These are phyloP conservation scores for Acholoe squamosa DNA, from an alignment of 2,888 invertebrate species.

Conservation along the genomic window DNA sequence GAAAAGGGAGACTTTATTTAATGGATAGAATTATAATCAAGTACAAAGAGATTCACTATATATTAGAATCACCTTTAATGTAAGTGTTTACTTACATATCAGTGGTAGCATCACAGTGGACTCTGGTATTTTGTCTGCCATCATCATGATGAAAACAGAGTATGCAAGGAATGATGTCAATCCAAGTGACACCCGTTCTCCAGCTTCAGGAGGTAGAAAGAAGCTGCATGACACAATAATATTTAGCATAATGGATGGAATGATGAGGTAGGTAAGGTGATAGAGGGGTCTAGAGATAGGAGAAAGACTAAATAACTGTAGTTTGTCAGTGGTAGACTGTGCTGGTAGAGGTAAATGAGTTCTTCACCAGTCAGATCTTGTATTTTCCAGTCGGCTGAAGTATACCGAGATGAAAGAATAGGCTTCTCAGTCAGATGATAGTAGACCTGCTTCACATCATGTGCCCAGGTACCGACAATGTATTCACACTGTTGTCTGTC, in stretches of 20 bases:
- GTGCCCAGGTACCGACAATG: not conserved
- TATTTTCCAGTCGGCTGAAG: not conserved
- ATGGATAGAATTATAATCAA: too few relatives aligned
- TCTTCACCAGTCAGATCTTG: not conserved
- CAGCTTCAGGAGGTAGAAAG: conserved; percentile 32
- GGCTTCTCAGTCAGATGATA: not conserved
- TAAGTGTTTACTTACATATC: conserved; percentile 33
- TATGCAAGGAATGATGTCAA: conserved; percentile 37
- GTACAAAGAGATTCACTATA: too few relatives aligned
- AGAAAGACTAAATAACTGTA: not conserved
- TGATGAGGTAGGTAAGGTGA: conserved; percentile 24
- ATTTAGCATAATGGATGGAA: not conserved
- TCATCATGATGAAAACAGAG: conserved; percentile 49
- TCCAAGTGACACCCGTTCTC: conserved; percentile 34
- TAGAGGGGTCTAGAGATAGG: not conserved
- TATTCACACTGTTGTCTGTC: not conserved
- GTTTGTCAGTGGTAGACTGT: not conserved
- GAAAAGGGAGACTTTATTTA: too few relatives aligned
- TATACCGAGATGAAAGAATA: not conserved
- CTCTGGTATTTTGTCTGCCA: conserved; percentile 38
- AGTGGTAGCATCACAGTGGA: not conserved
- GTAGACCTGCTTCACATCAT: not conserved
- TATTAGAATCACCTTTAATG: too few relatives aligned
- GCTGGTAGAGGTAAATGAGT: not conserved
- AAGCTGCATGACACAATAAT: not conserved